Conservation (phyloP, 2,113 vertebrate genomes). For the Eptesicus fuscus region DNA sequence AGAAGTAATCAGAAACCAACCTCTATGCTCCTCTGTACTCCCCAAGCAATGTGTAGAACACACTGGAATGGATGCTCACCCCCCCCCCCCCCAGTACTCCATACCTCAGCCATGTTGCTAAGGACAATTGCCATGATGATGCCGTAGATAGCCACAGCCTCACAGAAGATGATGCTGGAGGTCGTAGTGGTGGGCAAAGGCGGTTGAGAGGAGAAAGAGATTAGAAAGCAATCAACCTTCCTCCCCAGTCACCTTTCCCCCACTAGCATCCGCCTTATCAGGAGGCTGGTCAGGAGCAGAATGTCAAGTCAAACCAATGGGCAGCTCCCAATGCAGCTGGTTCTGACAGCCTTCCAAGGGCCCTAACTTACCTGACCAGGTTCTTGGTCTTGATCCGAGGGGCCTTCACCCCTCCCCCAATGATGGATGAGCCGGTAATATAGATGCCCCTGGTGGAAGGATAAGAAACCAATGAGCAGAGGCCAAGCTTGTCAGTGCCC, state of each 20-base stretch:
- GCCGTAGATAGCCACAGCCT: constrained; percentile 98
- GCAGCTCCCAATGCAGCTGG: background rate
- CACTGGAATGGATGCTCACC: background rate
- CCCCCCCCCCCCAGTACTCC: background rate
- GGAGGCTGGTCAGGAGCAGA: background rate
- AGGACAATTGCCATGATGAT: constrained; percentile 99
- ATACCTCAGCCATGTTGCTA: constrained; percentile 98
- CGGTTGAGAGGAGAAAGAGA: background rate
- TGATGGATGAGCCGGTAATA: constrained; percentile 97
- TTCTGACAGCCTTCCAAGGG: background rate
- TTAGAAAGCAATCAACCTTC: constrained; percentile 27
- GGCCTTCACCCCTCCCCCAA: constrained; percentile 97
- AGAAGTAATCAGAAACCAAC: constrained; percentile 20
- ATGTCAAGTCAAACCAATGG: background rate
- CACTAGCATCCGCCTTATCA: background rate
- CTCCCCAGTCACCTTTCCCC: background rate
- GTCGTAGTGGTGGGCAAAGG: background rate
- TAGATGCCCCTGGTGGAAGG: constrained; percentile 93
- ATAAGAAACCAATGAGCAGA: background rate
- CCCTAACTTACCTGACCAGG: constrained; percentile 90
- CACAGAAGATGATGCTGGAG: constrained; percentile 97
- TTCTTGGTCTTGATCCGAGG: constrained; percentile 99
- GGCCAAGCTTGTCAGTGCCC: background rate
- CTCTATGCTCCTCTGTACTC: background rate
- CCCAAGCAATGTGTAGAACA: background rate